Base-by-base conservation (phyloP, 1,140 invertebrate species). In the Drosophila micromelanica region DNA sequence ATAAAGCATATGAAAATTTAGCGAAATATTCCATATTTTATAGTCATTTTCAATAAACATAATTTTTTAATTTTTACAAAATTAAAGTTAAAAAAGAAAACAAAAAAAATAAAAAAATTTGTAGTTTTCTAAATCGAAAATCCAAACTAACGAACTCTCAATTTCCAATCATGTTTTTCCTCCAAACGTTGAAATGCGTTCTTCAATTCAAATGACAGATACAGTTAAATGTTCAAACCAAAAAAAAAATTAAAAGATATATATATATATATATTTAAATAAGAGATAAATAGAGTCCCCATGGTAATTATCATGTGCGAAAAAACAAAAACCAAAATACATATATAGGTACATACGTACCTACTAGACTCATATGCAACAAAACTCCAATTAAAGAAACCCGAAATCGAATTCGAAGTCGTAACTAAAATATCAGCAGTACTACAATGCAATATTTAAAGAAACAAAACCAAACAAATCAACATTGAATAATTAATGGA, bases 51-150 rank as follows among this genome's bases (percentile, higher is more conserved):
- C 82, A 78, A 86, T 87, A 86, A 82, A 86, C 67, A 82, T 86
- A 86, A 87, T 86, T 86, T 86, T 86, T 86, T 86, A 82, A 87
- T 87, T 86, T 86, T 87, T 87, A 87, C 82, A 87, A 86, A 87
- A 86, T 82, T 87, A 56, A 78, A 68, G 75, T 87, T 87, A 64
- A 42, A 80, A 71, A 27, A 48, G 35, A 54, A 57, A 62, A 62
- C 2, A 73, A 55, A 84, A 62, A 30, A 57, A 75, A 68, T 71
- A 76, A 67, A 49, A 61, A 75, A 23, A 80, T 85, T 86, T 85
- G 81, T 85, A 85, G 81, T 85, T 85, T 85, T 86, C 78, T 85
- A 85, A 85, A 76, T 38, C 37, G 48, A 68, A 17, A 17, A 17
- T 17, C 17, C 17, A 17, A 17, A 17, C 17, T 17, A 17, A 17